Conservation (phyloP, 2,797 vertebrate species). For the Threskiornis aethiopicus region DNA sequence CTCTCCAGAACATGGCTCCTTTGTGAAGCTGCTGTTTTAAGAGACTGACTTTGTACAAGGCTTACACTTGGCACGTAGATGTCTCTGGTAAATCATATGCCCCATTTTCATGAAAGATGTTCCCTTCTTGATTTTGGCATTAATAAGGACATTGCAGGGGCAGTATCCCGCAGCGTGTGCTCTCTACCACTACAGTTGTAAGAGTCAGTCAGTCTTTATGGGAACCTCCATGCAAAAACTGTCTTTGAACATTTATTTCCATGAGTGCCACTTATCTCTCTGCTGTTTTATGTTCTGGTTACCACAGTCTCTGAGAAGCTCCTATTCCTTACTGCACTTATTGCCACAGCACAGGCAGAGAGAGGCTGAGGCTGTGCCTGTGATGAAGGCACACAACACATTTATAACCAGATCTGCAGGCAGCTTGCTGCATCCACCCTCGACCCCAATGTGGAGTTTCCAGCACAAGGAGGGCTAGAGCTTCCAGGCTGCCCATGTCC, state of each 20-base stretch:
- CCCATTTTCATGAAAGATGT: neutral
- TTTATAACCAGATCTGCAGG: neutral
- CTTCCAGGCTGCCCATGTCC: rapidly evolving
- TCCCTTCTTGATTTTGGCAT: neutral
- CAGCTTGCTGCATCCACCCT: neutral
- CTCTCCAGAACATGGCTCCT: neutral
- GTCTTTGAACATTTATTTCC: neutral
- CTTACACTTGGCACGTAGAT: neutral
- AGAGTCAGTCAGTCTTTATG: neutral
- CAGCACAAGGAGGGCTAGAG: neutral
- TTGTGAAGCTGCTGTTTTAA: neutral
- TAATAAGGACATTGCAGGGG: neutral
- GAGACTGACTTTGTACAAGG: neutral
- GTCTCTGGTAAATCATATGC: neutral
- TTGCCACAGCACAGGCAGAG: neutral
- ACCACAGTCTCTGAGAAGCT: neutral
- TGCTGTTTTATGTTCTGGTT: neutral
- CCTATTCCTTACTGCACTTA: neutral
- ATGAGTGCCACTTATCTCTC: neutral
- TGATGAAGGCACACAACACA: neutral
- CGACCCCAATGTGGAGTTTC: rapidly evolving
- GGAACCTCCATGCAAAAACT: neutral
- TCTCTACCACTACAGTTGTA: neutral
- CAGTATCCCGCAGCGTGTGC: rapidly evolving
- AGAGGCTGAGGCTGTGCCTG: neutral